Evolutionary conservation across 2,888 invertebrate species (phyloP).

Genomic region (Aphidoletes aphidimyza): DNA sequence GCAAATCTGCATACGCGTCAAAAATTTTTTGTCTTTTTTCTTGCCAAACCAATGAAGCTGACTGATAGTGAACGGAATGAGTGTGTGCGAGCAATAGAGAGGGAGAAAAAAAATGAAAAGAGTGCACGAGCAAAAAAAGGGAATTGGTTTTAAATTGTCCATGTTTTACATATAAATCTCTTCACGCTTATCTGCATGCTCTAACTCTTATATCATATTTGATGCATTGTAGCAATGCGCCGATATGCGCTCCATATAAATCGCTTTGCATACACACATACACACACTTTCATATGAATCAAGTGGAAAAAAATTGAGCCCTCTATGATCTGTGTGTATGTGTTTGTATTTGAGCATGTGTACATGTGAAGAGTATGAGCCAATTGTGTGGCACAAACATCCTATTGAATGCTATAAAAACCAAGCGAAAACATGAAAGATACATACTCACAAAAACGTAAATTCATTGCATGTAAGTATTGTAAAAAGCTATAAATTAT

Average conservation of each 20-base stretch:
- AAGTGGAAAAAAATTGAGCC: background rate
- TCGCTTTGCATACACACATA: background rate
- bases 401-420: too few relatives aligned
- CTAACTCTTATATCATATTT: slow-evolving; percentile 36
- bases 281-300: background rate
- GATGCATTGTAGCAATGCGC: slow-evolving; percentile 36
- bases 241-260: slow-evolving; percentile 26
- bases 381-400: too few relatives aligned
- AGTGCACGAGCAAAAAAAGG: background rate
- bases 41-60: too few relatives aligned
- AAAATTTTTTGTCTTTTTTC: too few relatives aligned
- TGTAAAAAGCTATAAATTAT: slow-evolving; percentile 2
- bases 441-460: background rate
- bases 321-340: background rate
- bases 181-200: slow-evolving; percentile 21
- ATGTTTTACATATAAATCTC: slow-evolving; percentile 36
- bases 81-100: background rate
- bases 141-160: slow-evolving; percentile 17
- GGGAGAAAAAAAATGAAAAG: background rate
- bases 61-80: too few relatives aligned
- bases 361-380: too few relatives aligned
- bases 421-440: too few relatives aligned
- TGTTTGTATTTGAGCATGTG: too few relatives aligned
- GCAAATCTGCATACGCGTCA: background rate
- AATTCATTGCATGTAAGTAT: background rate